Conservation (phyloP, 2,888 invertebrate species). For the Xylocampa areola region DNA sequence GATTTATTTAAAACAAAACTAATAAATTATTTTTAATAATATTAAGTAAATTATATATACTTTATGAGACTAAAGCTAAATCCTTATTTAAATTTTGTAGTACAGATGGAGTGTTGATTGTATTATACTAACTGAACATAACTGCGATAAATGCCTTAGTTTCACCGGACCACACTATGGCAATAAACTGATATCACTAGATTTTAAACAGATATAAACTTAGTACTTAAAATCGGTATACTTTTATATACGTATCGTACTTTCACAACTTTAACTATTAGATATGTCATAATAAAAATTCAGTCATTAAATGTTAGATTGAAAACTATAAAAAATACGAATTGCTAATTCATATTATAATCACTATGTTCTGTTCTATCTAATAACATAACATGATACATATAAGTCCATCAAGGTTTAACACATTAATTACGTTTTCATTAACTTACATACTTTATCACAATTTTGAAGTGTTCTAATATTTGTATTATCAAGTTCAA, state of each 20-base stretch:
- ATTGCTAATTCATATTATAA: conserved; percentile 2
- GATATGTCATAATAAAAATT: conserved; percentile 29
- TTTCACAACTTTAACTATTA: conserved; percentile 33
- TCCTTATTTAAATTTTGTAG: conserved; percentile 47
- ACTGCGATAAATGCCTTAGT: conserved; percentile 69
- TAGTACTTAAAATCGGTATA: conserved; percentile 46
- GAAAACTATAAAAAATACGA: conserved; percentile 13
- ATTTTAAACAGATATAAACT: conserved; percentile 34
- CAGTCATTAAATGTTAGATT: conserved; percentile 15
- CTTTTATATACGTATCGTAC: conserved; percentile 47
- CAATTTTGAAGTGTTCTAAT: conserved; percentile 5
- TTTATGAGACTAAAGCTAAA: conserved; percentile 33
- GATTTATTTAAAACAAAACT: conserved; percentile 60
- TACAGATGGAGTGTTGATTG: conserved; percentile 20
- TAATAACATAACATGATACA: background rate
- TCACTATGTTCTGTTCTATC: too few relatives aligned
- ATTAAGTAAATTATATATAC: conserved; percentile 61
- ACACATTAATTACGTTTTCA: background rate
- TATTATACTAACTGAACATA: conserved; percentile 54
- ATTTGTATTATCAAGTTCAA: conserved; percentile 39
- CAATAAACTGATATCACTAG: conserved; percentile 67
- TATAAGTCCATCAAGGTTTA: conserved; percentile 2
- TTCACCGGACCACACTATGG: conserved; percentile 63
- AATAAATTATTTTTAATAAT: conserved; percentile 60
- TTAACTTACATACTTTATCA: conserved; percentile 12